These are phyloP conservation scores for Bruchidius siliquastri DNA, from an alignment of 2,888 invertebrate genomes.

Conservation along the genomic window DNA sequence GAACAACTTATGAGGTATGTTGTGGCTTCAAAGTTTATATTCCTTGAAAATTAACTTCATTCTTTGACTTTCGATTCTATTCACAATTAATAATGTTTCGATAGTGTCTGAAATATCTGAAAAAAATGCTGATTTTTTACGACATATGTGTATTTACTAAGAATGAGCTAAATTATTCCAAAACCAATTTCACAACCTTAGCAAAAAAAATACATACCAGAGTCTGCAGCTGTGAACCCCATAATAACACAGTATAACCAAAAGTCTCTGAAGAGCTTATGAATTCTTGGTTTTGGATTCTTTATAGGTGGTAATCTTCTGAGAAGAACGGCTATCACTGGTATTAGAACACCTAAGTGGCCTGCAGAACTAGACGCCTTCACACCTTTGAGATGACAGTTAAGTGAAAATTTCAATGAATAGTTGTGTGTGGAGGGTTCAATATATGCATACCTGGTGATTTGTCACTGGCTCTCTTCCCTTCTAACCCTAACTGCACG, in stretches of 20 bases:
- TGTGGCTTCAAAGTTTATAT: no score
- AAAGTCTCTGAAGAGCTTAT: conserved; percentile 97
- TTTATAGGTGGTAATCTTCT: conserved; percentile 84
- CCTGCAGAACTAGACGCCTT: conserved; percentile 95
- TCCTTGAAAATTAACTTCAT: no score
- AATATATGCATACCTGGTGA: conserved; percentile 57
- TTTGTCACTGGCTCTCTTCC: conserved; percentile 91
- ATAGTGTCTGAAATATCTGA: no score
- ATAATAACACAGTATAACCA: conserved; percentile 99
- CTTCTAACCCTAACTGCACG: conserved; percentile 95
- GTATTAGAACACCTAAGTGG: conserved; percentile 94
- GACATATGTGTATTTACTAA: no score
- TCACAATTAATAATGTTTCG: no score
- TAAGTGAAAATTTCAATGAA: neutral
- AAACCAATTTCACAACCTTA: no score
- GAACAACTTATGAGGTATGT: no score
- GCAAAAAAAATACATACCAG: conserved; percentile 46
- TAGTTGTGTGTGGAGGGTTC: no score
- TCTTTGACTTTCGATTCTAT: no score
- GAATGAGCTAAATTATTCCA: no score
- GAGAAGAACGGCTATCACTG: conserved; percentile 89
- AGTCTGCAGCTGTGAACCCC: conserved; percentile 88
- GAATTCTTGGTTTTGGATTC: conserved; percentile 84
- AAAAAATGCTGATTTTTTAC: no score
- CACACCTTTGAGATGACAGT: conserved; percentile 40